Percentiles rank a stretch among this genome's conserved stretches.
Conservation (phyloP, 1,140 invertebrate genomes). For the Tetramorium simillimum region DNA sequence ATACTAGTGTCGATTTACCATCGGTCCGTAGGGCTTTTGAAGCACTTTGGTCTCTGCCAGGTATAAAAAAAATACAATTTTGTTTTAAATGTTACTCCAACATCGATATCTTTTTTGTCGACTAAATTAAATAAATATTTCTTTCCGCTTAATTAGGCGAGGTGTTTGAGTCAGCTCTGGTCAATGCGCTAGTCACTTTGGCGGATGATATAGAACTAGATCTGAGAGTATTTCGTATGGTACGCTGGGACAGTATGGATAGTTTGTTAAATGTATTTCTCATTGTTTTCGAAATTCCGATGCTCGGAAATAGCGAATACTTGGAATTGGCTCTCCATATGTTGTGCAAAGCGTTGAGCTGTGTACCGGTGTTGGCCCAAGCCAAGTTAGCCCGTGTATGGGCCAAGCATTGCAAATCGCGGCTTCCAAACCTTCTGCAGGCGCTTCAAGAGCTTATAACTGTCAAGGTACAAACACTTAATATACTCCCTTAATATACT, state of each 20-base stretch:
- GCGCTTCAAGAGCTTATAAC: conserved; percentile 96
- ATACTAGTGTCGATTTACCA: conserved; percentile 87
- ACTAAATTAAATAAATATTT: neutral
- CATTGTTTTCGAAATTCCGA: conserved; percentile 95
- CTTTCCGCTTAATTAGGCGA: conserved; percentile 80
- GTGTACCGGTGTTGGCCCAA: conserved; percentile 91
- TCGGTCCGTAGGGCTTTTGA: conserved; percentile 89
- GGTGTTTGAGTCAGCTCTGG: conserved; percentile 90
- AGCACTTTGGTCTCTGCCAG: conserved; percentile 85
- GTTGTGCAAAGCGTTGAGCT: conserved; percentile 92
- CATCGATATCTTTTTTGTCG: neutral
- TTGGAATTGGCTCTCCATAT: conserved; percentile 93
- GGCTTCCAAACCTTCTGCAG: conserved; percentile 91
- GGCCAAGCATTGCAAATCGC: conserved; percentile 90
- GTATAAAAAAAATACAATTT: conserved; percentile 75
- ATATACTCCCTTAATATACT: too few relatives aligned
- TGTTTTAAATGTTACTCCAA: neutral
- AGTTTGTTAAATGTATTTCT: conserved; percentile 91
- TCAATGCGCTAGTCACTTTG: conserved; percentile 91
- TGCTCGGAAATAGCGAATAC: conserved; percentile 92
- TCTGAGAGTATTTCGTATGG: conserved; percentile 86
- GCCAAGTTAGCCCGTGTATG: conserved; percentile 92
- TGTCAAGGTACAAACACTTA: conserved; percentile 85
- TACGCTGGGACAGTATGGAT: conserved; percentile 82
- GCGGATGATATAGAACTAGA: conserved; percentile 91